These are phyloP conservation scores for Morinoia aosen DNA, from an alignment of 2,888 invertebrate species.

Conservation along the genomic window DNA sequence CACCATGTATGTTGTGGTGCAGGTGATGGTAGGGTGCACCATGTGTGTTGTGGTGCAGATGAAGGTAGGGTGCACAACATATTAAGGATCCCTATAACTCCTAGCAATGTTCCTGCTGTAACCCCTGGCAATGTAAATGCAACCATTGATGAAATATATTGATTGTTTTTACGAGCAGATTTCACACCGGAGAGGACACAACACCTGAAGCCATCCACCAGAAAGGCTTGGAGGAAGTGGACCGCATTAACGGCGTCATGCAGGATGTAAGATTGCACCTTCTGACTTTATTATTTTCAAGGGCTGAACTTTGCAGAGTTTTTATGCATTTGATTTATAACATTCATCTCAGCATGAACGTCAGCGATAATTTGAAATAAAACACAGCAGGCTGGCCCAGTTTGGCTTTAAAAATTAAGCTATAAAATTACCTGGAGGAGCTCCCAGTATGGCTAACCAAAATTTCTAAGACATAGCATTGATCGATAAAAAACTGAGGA, in stretches of 20 bases:
- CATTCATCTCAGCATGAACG: background rate
- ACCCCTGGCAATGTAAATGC: too few species aligned
- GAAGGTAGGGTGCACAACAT: too few species aligned
- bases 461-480: too few species aligned
- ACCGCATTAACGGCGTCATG: conserved; percentile 69
- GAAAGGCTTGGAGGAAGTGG: conserved; percentile 70
- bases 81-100: background rate
- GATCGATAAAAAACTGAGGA: too few species aligned
- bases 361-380: background rate
- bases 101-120: background rate
- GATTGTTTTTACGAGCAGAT: conserved; percentile 64
- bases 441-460: too few species aligned
- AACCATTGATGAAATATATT: background rate
- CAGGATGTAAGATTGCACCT: background rate
- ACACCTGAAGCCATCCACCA: conserved; percentile 70
- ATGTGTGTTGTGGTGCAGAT: too few species aligned
- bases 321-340: background rate
- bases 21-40: too few species aligned
- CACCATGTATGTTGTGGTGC: too few species aligned
- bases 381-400: background rate
- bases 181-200: conserved; percentile 70
- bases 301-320: background rate
- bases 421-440: too few species aligned
- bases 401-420: background rate
- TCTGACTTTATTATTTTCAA: background rate